Base-by-base conservation (phyloP, 2,888 invertebrate species). In the Folsomia manolachei region DNA sequence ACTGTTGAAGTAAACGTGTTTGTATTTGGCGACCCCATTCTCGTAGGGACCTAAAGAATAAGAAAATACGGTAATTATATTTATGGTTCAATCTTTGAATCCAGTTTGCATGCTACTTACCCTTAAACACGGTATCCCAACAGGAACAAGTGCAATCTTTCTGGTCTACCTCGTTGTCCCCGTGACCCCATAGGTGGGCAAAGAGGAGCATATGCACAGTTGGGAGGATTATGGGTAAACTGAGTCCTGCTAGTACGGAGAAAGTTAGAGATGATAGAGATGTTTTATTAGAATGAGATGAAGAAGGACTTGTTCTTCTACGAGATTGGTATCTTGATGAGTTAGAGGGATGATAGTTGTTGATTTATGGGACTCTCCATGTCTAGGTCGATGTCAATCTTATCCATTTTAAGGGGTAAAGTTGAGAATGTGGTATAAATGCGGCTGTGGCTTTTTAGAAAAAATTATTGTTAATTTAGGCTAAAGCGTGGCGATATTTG, bases 1-100 rank as follows among this genome's bases (percentile, higher is more conserved):
- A 39, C 88, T 88, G 83, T 90, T 90, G 83, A 90, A 89, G 83
- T 90, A 90, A 84, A 90, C 86, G 82, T 90, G 89, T 82, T 90
- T 89, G 81, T 89, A 90, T 24, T 88, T 86, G 53, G 88, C 88
- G 74, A 89, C 85, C 21, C 89, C 89, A 26, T 88, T 87, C 82
- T 90, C 89, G 81, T 90, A 90, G n/a, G 88, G 88, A 9, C 89
- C 88, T 87, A 80, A 52, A 81, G 83, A 70, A 64, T 64, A n/a
- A 14, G 24, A n/a, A 60, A 21, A 60, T n/a, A 21, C 7, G 4
- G 60, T 9, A 4, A n/a, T 39, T 39, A 7, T 56, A 14, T 19
- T 21, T 21, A 56, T 7, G 56, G 11, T 7, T 23, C 7, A 62
- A 23, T 23, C 2, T 51, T 21, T 60, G 9, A 1, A 56, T n/a